Evolutionary conservation across 2,797 vertebrate genomes (phyloP).

Genomic region (Clarias fuscus): DNA sequence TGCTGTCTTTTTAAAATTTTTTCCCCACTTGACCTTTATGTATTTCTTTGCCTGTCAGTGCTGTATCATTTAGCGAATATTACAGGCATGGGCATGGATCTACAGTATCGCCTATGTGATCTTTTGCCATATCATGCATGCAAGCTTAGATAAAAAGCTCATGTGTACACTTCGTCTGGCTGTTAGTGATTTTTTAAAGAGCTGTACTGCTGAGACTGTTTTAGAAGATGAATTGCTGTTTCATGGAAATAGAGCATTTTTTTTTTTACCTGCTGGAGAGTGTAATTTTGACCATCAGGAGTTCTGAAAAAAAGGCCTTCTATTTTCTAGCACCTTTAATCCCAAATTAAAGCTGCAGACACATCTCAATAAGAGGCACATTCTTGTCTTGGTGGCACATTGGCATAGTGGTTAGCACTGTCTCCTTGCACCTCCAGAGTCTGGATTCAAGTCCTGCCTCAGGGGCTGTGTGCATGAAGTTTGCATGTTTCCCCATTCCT

Average conservation of each 20-base stretch:
- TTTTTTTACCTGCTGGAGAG: constrained; percentile 1
- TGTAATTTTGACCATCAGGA: neutral
- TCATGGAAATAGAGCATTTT: neutral
- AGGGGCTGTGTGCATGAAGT: no score
- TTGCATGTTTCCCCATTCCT: no score
- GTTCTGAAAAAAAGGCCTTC: neutral
- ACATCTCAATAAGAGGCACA: neutral
- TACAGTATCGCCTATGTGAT: neutral
- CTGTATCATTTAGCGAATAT: neutral
- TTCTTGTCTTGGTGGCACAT: no score
- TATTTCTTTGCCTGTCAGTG: neutral
- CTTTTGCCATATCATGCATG: neutral
- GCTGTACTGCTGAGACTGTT: neutral
- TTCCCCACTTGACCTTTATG: neutral
- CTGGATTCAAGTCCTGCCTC: no score
- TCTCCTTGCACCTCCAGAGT: no score
- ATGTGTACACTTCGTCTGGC: neutral
- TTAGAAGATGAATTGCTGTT: constrained; percentile 3
- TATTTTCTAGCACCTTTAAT: neutral
- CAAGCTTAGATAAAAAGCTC: neutral
- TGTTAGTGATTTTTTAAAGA: neutral
- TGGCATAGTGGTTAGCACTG: no score
- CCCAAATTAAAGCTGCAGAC: no score
- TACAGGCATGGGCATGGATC: neutral
- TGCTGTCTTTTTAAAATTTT: neutral